Evolutionary conservation across 1,140 invertebrate species (phyloP), one percentile per base, ranked within the genome.

Genomic region (Dryas iulia): DNA sequence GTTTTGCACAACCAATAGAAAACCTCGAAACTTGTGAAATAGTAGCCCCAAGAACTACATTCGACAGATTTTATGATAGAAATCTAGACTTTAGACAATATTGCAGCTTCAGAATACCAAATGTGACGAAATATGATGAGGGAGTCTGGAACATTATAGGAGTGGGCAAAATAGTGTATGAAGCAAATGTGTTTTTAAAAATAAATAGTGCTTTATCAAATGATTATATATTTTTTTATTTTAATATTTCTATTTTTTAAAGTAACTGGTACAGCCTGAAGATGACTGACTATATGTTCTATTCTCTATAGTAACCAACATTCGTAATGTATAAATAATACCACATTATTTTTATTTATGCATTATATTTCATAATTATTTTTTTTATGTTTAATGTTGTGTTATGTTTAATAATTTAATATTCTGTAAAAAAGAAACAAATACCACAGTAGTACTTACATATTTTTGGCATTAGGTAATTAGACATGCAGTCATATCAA

Each of bases 141-240:
- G 88, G 86, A 0, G 6, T 72, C 11, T 90, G 88, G 88, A 77
- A 14, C 2, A 81, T 90, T 5, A 71, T 81, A 0, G 88, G 72
- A 1, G 81, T 89, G 0, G 88, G 88, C 0, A 78, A 70, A 21
- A 84, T 89, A 57, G 73, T 87, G 2, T 87, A 86, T 35, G 69
- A 77, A 60, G 74, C 78, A 6, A 73, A 68, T 30, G 68, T 72
- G 3, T 69, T 57, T 65, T 78, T 87, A 28, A 57, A 71, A 23
- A 59, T 83, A 64, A 66, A 67, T 53, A 58, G 74, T 47, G 39
- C 21, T 47, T 47, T 21, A 21, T 47, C 39, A 47, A 18, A 47
- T 47, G 39, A 10, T 47, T 47, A 47, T 3, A 47, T 47, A 7
- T 56, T 56, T n/a, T 23, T 53, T 53, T 53, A 23, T 53, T 53